Evolutionary conservation across 2,888 invertebrate species (phyloP).

Genomic region (Caenorhabditis sp.): DNA sequence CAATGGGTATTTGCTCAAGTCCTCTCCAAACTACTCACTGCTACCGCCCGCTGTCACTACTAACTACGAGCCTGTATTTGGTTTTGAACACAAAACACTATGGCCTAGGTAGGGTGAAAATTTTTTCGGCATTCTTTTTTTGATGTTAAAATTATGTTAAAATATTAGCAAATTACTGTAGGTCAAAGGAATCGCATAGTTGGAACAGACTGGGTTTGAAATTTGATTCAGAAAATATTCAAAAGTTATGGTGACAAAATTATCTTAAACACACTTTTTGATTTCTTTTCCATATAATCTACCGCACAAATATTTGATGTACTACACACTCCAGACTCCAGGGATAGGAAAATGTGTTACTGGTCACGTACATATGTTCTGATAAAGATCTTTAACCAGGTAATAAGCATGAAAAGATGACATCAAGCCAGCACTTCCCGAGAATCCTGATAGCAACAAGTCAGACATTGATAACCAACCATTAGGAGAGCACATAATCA

Average conservation of each 20-base stretch:
- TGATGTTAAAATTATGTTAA: no score
- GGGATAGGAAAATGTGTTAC: background rate
- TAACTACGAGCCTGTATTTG: conserved; percentile 48
- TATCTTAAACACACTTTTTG: no score
- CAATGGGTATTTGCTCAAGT: conserved; percentile 41
- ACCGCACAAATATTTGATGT: conserved; percentile 1
- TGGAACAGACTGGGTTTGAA: no score
- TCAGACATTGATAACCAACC: background rate
- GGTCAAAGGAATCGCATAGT: no score
- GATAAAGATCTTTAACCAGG: background rate
- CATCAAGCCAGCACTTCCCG: background rate
- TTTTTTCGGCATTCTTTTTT: no score
- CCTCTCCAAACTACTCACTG: conserved; percentile 50
- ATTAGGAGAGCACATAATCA: background rate
- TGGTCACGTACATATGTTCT: background rate
- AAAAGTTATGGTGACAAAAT: background rate
- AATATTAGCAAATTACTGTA: no score
- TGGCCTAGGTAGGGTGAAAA: no score
- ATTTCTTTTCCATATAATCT: no score
- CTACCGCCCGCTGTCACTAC: conserved; percentile 42
- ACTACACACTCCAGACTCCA: background rate
- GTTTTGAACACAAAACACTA: conserved; percentile 43
- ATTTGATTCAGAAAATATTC: no score
- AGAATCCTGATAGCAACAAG: background rate
- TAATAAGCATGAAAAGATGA: no score